Conservation (phyloP, 2,888 invertebrate genomes). For the Ellobium chinense region DNA sequence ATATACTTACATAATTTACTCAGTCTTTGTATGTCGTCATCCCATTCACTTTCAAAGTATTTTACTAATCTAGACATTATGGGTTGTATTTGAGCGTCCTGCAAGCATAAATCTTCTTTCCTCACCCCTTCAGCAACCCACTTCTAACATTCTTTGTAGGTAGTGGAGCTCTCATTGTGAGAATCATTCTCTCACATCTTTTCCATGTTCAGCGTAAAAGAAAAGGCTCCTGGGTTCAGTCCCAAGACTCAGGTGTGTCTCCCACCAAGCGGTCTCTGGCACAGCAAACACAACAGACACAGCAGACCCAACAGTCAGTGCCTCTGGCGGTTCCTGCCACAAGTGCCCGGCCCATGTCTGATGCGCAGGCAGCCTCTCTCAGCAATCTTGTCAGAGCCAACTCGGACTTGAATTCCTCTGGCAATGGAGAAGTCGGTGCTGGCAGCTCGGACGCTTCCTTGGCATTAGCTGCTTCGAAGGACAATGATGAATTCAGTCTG, state of each 20-base stretch:
- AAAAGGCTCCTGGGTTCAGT: neutral
- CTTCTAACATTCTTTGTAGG: too few relatives aligned
- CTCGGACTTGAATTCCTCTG: conserved; percentile 22
- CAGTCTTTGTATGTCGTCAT: too few relatives aligned
- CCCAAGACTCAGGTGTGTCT: neutral
- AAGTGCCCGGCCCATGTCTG: conserved; percentile 13
- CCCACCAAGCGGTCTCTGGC: conserved; percentile 1
- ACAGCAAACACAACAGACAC: too few relatives aligned
- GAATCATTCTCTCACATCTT: neutral
- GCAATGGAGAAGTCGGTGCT: neutral
- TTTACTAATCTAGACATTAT: too few relatives aligned
- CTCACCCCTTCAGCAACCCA: too few relatives aligned
- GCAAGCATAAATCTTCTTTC: too few relatives aligned
- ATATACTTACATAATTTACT: too few relatives aligned
- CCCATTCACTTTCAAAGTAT: too few relatives aligned
- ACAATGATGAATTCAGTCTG: conserved; percentile 28
- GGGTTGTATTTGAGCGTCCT: too few relatives aligned
- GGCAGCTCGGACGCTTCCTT: neutral
- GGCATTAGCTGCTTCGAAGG: conserved; percentile 21
- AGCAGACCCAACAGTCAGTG: too few relatives aligned
- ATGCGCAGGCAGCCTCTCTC: conserved; percentile 26
- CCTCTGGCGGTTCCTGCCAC: neutral
- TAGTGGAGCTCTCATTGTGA: too few relatives aligned
- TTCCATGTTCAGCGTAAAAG: conserved; percentile 15
- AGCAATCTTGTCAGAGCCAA: conserved; percentile 29